Evolutionary conservation across 2,113 vertebrate genomes (phyloP).

Genomic region (Poicephalus meyeri): DNA sequence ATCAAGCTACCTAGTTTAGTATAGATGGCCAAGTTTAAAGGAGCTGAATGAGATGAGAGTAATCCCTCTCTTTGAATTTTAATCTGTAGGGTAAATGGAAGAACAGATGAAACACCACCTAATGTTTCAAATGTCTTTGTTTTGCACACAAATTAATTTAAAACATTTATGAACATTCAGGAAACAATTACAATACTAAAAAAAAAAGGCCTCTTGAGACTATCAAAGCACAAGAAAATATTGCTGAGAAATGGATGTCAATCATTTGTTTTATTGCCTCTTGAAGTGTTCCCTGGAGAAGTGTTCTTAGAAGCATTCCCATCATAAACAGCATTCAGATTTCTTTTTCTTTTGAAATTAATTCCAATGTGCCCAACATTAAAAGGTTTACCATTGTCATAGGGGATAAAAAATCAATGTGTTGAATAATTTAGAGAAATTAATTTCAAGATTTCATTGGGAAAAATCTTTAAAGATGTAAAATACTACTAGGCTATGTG

Average conservation of each 20-base stretch:
- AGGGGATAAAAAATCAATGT: not conserved
- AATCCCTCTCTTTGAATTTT: not conserved
- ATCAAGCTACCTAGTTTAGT: not conserved
- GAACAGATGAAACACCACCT: not conserved
- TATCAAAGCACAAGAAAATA: not conserved
- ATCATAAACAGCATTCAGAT: not conserved
- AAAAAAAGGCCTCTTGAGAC: not conserved
- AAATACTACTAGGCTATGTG: not conserved
- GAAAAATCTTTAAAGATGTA: not conserved
- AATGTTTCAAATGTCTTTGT: not conserved
- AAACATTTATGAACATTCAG: not conserved
- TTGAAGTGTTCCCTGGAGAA: conserved; percentile 18
- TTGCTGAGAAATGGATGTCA: not conserved
- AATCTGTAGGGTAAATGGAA: not conserved
- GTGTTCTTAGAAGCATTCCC: not conserved
- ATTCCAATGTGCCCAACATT: not conserved
- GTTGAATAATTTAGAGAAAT: not conserved
- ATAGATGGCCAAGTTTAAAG: not conserved
- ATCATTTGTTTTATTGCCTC: not conserved
- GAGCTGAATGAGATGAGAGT: not conserved
- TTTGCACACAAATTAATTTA: not conserved
- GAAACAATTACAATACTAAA: not conserved
- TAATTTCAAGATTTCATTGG: not conserved
- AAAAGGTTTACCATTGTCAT: not conserved
- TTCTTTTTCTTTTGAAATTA: not conserved